Evolutionary conservation across 2,888 invertebrate genomes (phyloP).

Genomic region (Dromius quadrimaculatus): DNA sequence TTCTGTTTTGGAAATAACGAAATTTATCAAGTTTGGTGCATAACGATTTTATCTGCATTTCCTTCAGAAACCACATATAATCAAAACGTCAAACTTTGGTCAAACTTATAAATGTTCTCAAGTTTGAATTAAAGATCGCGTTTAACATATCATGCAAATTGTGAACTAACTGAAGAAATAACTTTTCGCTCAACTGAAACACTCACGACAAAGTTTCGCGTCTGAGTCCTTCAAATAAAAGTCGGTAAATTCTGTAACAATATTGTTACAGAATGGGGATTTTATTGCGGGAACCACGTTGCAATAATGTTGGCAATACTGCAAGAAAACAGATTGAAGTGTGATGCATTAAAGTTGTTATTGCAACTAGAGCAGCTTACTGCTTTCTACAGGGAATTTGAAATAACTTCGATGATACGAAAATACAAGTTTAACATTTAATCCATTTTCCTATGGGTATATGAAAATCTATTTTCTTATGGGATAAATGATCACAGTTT

Average conservation of each 20-base stretch:
- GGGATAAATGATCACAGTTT: too few species aligned
- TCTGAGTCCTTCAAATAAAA: slow-evolving; percentile 9
- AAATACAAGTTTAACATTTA: too few species aligned
- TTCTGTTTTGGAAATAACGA: background rate
- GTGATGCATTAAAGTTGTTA: background rate
- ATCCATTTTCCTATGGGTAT: too few species aligned
- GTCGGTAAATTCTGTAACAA: slow-evolving; percentile 15
- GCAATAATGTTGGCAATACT: slow-evolving; percentile 13
- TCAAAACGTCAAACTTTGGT: slow-evolving; percentile 17
- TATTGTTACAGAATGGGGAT: slow-evolving; percentile 12
- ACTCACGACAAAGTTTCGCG: slow-evolving; percentile 7
- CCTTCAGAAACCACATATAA: slow-evolving; percentile 14
- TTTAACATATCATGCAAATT: slow-evolving; percentile 28
- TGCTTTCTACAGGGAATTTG: too few species aligned
- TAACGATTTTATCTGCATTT: slow-evolving; percentile 11
- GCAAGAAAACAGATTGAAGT: background rate
- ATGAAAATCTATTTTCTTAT: too few species aligned
- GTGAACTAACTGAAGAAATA: slow-evolving; percentile 10
- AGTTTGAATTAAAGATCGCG: slow-evolving; percentile 15
- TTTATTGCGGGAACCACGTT: slow-evolving; percentile 17
- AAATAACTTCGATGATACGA: too few species aligned
- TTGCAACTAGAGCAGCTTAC: background rate
- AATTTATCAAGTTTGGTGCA: slow-evolving; percentile 20
- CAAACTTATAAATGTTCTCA: slow-evolving; percentile 15
- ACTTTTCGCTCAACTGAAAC: slow-evolving; percentile 14